Percentiles rank a stretch among this genome's conserved stretches.
These are phyloP conservation scores for Entosphenus tridentatus DNA, from an alignment of 2,113 vertebrate genomes.

Conservation along the genomic window DNA sequence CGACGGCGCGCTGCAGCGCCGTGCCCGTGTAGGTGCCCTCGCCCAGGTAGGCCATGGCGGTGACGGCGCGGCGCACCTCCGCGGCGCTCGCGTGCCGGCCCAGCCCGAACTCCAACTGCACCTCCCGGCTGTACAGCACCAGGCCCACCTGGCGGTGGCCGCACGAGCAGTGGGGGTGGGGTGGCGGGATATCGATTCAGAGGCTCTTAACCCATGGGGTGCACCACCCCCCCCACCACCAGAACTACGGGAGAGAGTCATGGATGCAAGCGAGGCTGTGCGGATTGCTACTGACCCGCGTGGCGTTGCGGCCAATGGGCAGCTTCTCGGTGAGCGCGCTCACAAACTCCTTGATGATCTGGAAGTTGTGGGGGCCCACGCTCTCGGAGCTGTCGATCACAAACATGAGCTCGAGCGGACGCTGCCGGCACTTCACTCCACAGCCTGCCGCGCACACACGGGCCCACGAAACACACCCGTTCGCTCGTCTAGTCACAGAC, in stretches of 20 bases:
- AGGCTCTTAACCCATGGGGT: too few species aligned
- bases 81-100: constrained; percentile 24
- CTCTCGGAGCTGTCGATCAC: constrained; percentile 68
- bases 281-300: constrained; percentile 5
- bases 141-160: constrained; percentile 28
- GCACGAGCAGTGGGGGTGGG: neutral
- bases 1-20: constrained; percentile 28
- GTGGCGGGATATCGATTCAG: too few species aligned
- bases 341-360: constrained; percentile 44
- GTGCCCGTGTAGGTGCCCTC: constrained; percentile 47
- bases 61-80: constrained; percentile 25
- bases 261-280: too few species aligned
- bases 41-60: constrained; percentile 40
- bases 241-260: too few species aligned
- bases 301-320: constrained; percentile 15
- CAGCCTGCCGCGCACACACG: constrained; percentile 26
- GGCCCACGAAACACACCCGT: too few species aligned
- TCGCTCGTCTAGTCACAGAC: too few species aligned
- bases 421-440: constrained; percentile 33
- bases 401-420: constrained; percentile 47
- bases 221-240: too few species aligned
- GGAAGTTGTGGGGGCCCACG: constrained; percentile 44
- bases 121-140: constrained; percentile 46
- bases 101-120: constrained; percentile 28
- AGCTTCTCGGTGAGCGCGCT: constrained; percentile 31